Base-by-base conservation (phyloP, 2,888 invertebrate species). In the Drosophila mimica region DNA sequence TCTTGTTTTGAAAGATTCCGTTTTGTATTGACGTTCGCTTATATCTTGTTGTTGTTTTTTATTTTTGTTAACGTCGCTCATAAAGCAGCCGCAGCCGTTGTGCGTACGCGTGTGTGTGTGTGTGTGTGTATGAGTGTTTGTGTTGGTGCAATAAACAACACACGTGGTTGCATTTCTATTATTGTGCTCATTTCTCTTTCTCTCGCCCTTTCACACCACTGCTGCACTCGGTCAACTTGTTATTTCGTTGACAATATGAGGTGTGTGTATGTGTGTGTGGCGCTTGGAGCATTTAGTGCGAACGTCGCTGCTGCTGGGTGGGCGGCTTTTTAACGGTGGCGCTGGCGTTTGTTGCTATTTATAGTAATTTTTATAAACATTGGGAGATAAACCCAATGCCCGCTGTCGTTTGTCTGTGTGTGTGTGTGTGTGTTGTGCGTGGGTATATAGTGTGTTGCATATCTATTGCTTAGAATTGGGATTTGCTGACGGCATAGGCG, bases 131-230 rank as follows among this genome's bases (percentile, higher is more conserved):
- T 20, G n/a, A 60, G 62, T 56, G 40, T 56, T n/a, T 31, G 62
- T 69, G 57, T 68, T 75, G 58, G 58, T 72, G 75, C 61, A 74
- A 81, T 85, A 88, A 83, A 83, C 79, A 88, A 81, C 78, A 90
- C 87, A 87, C 87, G 87, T 87, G 90, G 90, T 90, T 87, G 90
- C 87, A 87, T 66, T 83, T 81, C 71, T 86, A 72, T 76, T 74
- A 59, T 74, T 70, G 51, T 69, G 53, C 36, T 64, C 36, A 49
- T 54, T 53, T 46, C 60, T 72, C 66, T 38, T 56, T 33, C 52
- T 64, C 53, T 56, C 36, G 53, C 65, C 52, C 61, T 31, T 51
- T 51, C 72, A 25, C 25, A 56, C 40, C 15, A 49, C 20, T 43
- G 49, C 40, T 52, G 76, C 59, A 60, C 36, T 67, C 69, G 70